These are phyloP conservation scores for Notiomystis cincta DNA, from an alignment of 2,113 vertebrate species.

Conservation along the genomic window DNA sequence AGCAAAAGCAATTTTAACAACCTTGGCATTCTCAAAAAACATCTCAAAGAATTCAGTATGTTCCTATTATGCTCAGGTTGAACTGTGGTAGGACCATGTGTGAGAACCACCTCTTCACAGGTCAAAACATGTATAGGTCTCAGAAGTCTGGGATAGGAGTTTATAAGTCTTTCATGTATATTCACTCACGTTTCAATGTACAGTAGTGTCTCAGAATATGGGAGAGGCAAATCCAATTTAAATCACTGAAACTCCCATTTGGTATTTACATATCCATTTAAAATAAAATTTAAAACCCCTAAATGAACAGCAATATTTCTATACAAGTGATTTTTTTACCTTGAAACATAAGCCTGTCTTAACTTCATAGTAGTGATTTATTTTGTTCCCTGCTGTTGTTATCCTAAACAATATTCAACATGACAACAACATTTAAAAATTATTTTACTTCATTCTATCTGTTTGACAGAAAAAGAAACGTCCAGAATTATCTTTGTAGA, in stretches of 20 bases:
- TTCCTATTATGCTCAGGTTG: neutral
- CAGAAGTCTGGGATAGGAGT: neutral
- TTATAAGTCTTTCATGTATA: neutral
- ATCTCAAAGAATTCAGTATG: accelerated
- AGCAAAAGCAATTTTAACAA: neutral
- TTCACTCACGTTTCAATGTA: neutral
- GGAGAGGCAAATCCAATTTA: neutral
- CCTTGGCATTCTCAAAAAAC: neutral
- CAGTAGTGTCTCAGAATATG: neutral
- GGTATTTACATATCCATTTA: neutral
- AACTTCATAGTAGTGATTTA: conserved; percentile 7
- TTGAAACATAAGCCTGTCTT: neutral
- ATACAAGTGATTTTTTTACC: neutral
- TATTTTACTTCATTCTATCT: neutral
- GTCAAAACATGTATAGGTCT: neutral
- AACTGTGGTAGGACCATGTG: neutral
- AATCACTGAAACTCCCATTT: neutral
- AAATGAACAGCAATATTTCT: neutral
- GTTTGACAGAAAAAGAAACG: neutral
- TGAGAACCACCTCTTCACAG: neutral
- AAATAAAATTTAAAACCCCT: conserved; percentile 10
- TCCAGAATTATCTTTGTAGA: neutral
- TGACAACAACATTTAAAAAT: neutral
- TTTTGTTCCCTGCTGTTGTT: conserved; percentile 6
- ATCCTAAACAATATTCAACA: conserved; percentile 47